Percentiles rank a stretch among this genome's conserved stretches.
These are phyloP conservation scores for Nebria brevicollis DNA, from an alignment of 2,888 invertebrate species.

Conservation along the genomic window DNA sequence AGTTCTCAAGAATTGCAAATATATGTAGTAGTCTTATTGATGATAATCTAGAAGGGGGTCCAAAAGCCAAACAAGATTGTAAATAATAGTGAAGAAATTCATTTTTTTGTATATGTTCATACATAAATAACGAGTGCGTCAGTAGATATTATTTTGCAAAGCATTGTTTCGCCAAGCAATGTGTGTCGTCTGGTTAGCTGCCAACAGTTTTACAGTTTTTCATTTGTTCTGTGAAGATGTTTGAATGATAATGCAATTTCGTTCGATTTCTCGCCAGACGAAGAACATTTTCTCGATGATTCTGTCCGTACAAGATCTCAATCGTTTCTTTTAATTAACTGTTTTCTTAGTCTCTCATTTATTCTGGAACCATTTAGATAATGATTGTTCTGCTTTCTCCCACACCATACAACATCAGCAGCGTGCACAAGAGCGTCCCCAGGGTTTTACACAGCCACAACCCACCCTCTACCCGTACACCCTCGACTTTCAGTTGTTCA, in stretches of 20 bases:
- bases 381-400: constrained; percentile 21
- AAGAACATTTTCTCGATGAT: not conserved
- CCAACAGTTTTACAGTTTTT: not conserved
- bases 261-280: not conserved
- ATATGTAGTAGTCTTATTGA: no score
- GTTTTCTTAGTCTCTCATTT: constrained; percentile 25
- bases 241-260: not conserved
- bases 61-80: no score
- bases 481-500: not conserved
- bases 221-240: not conserved
- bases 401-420: not conserved
- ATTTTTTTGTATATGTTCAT: no score
- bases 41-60: no score
- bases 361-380: constrained; percentile 31
- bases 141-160: no score
- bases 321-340: constrained; percentile 30
- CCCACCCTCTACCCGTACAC: not conserved
- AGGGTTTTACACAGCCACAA: not conserved
- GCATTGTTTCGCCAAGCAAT: not conserved
- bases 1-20: no score
- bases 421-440: not conserved
- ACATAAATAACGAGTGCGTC: no score
- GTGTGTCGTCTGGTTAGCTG: not conserved
- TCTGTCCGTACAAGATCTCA: not conserved
- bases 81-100: no score